These are phyloP conservation scores for Andrena bicolor DNA, from an alignment of 2,888 invertebrate genomes.

Conservation along the genomic window DNA sequence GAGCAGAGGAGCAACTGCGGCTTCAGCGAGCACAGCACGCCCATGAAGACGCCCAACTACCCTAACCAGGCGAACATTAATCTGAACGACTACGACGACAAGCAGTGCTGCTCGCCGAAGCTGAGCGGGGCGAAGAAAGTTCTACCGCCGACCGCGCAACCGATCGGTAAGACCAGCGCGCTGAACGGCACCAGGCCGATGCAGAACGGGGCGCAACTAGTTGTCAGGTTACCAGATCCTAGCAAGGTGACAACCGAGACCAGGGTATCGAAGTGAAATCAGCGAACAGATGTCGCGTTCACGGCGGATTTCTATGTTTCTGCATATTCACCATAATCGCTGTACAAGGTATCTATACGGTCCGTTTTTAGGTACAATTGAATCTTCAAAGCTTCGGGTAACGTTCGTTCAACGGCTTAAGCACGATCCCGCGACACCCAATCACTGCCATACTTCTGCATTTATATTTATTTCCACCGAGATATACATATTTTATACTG, in stretches of 20 bases:
- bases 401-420: slow-evolving; percentile 31
- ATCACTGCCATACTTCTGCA: slow-evolving; percentile 63
- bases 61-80: slow-evolving; percentile 74
- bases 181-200: slow-evolving; percentile 77
- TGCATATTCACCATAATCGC: slow-evolving; percentile 48
- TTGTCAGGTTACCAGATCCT: slow-evolving; percentile 83
- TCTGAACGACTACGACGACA: slow-evolving; percentile 76
- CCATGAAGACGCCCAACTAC: slow-evolving; percentile 68
- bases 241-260: slow-evolving; percentile 81
- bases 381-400: slow-evolving; percentile 27
- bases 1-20: slow-evolving; percentile 71
- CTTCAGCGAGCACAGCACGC: slow-evolving; percentile 71
- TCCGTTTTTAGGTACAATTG: slow-evolving; percentile 44
- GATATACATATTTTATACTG: slow-evolving; percentile 61
- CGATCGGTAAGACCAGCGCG: slow-evolving; percentile 63
- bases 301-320: slow-evolving; percentile 54
- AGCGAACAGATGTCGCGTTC: slow-evolving; percentile 19
- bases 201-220: slow-evolving; percentile 83
- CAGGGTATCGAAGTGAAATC: slow-evolving; percentile 79
- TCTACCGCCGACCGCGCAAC: slow-evolving; percentile 72
- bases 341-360: slow-evolving; percentile 52
- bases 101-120: slow-evolving; percentile 81
- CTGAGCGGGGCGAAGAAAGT: slow-evolving; percentile 81
- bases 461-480: slow-evolving; percentile 69
- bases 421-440: slow-evolving; percentile 39